Percentiles rank a stretch among this genome's conserved stretches.
Evolutionary conservation across 2,113 vertebrate species (phyloP).

Genomic region (Channa argus): DNA sequence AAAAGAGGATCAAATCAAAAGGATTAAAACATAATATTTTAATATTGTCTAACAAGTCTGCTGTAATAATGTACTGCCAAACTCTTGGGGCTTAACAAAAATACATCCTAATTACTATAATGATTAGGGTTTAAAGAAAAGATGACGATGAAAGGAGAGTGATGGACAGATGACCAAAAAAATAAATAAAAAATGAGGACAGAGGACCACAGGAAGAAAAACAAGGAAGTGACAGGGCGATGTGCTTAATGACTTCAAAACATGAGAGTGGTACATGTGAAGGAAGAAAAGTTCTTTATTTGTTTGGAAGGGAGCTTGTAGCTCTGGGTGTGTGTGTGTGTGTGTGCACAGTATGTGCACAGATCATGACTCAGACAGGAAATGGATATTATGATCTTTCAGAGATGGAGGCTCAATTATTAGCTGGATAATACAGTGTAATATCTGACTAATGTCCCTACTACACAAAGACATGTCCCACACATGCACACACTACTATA

Average conservation of each 20-base stretch:
- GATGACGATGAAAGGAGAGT: neutral
- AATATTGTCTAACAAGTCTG: no score
- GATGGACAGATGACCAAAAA: neutral
- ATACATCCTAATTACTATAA: neutral
- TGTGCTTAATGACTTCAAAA: conserved; percentile 16
- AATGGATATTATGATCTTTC: conserved; percentile 48
- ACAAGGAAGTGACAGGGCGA: conserved; percentile 2
- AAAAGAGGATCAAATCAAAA: no score
- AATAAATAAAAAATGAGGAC: neutral
- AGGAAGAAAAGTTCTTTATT: conserved; percentile 4
- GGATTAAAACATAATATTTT: no score
- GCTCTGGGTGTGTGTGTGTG: conserved; percentile 12
- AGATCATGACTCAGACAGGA: conserved; percentile 66
- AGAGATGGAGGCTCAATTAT: conserved; percentile 42
- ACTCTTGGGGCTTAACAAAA: no score
- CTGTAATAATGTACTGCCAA: no score
- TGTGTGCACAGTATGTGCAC: conserved; percentile 7
- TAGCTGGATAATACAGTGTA: conserved; percentile 36
- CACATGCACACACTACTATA: conserved; percentile 19
- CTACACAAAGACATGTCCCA: conserved; percentile 37
- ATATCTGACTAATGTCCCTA: conserved; percentile 38
- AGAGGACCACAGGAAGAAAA: conserved; percentile 1
- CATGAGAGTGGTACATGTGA: neutral
- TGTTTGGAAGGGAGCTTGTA: conserved; percentile 19
- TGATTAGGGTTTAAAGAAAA: conserved; percentile 2